Evolutionary conservation across 2,888 invertebrate species (phyloP).

Genomic region (Limnephilus auricula): DNA sequence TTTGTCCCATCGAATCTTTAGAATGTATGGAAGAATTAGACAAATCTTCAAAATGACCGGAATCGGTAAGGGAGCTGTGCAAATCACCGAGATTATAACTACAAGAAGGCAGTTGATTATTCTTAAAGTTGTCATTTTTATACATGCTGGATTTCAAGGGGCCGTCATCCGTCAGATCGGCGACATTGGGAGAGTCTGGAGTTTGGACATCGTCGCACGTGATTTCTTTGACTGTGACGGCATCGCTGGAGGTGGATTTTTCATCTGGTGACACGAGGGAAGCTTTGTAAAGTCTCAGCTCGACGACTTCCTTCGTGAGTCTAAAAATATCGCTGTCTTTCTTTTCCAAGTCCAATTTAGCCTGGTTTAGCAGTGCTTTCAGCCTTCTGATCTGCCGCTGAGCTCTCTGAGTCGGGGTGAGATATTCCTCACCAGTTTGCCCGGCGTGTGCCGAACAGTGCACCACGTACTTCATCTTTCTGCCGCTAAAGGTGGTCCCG

Average conservation of each 20-base stretch:
- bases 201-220: slow-evolving; percentile 77
- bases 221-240: slow-evolving; percentile 86
- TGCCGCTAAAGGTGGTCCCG: slow-evolving; percentile 84
- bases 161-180: slow-evolving; percentile 75
- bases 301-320: slow-evolving; percentile 88
- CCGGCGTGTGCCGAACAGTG: slow-evolving; percentile 90
- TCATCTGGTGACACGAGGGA: slow-evolving; percentile 88
- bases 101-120: slow-evolving; percentile 73
- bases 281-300: slow-evolving; percentile 87
- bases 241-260: slow-evolving; percentile 86
- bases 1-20: slow-evolving; percentile 82
- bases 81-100: slow-evolving; percentile 78
- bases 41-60: slow-evolving; percentile 91
- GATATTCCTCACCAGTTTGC: slow-evolving; percentile 88
- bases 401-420: slow-evolving; percentile 92
- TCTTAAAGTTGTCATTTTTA: slow-evolving; percentile 69
- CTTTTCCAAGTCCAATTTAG: slow-evolving; percentile 86
- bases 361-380: slow-evolving; percentile 84
- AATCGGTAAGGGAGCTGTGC: slow-evolving; percentile 89
- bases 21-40: slow-evolving; percentile 87
- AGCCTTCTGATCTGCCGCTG: slow-evolving; percentile 88
- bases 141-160: slow-evolving; percentile 72
- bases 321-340: slow-evolving; percentile 90
- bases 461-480: slow-evolving; percentile 87
- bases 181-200: slow-evolving; percentile 74